Conservation (phyloP, 1,140 invertebrate genomes). For the Magallana angulata region DNA sequence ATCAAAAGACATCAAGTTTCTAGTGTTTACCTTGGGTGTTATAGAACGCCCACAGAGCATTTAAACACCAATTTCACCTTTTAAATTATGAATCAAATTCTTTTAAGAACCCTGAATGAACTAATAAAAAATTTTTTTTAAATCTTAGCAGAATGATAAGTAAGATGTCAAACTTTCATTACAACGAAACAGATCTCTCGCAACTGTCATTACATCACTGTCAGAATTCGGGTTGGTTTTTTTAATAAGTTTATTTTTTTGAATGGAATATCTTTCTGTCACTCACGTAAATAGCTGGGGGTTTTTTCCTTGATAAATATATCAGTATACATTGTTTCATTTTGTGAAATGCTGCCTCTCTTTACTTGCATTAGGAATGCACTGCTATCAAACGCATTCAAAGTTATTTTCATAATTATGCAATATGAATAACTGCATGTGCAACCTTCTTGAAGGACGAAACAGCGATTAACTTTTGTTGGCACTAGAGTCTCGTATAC, state of each 20-base stretch:
- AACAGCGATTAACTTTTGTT: neutral
- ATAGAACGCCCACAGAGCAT: conserved; percentile 2
- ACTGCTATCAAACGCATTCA: too few relatives aligned
- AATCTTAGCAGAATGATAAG: conserved; percentile 5
- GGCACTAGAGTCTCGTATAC: neutral
- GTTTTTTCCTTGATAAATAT: neutral
- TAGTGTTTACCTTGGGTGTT: conserved; percentile 23
- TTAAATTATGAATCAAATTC: conserved; percentile 14
- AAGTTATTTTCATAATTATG: too few relatives aligned
- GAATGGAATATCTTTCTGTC: neutral
- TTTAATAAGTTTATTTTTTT: neutral
- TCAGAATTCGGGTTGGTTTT: neutral
- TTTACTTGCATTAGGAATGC: too few relatives aligned
- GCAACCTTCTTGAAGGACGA: conserved; percentile 21
- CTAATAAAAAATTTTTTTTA: neutral
- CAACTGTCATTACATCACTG: neutral
- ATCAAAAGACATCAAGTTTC: neutral
- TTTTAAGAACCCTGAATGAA: conserved; percentile 24
- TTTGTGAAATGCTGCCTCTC: too few relatives aligned
- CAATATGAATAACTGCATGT: too few relatives aligned
- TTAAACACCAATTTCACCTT: conserved; percentile 29
- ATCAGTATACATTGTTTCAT: too few relatives aligned
- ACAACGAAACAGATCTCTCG: neutral
- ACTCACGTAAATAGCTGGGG: neutral
- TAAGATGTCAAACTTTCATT: neutral